A percentile compares a stretch with the other conserved stretches of the same genome.
These are phyloP conservation scores for Agrotis ipsilon DNA, from an alignment of 2,888 invertebrate species.

Conservation along the genomic window DNA sequence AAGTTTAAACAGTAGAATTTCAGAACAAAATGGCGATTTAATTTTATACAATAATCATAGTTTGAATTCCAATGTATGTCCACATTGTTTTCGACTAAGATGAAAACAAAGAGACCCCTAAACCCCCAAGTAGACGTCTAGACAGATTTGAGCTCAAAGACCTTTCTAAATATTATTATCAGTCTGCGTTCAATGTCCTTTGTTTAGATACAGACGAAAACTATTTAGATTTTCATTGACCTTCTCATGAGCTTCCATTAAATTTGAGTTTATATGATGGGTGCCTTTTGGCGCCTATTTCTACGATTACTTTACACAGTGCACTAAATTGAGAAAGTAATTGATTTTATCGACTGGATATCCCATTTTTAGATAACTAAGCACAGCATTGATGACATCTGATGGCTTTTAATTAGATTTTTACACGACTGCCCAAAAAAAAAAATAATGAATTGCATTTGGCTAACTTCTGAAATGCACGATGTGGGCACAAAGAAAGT, in stretches of 20 bases:
- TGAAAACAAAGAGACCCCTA: constrained; percentile 19
- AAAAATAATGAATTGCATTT: background rate
- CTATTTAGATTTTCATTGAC: background rate
- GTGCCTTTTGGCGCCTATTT: background rate
- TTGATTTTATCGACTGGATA: too few relatives aligned
- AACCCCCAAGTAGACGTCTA: constrained; percentile 25
- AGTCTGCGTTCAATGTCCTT: constrained; percentile 9
- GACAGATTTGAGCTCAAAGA: constrained; percentile 40
- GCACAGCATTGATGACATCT: too few relatives aligned
- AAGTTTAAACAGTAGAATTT: background rate
- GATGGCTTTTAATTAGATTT: too few relatives aligned
- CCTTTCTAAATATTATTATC: constrained; percentile 32
- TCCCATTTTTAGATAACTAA: too few relatives aligned
- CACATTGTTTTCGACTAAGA: background rate
- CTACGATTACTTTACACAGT: background rate
- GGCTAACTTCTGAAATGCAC: background rate
- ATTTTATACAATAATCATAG: background rate
- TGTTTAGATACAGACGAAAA: constrained; percentile 23
- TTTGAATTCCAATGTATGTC: constrained; percentile 5
- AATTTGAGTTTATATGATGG: background rate
- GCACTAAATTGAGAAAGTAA: too few relatives aligned
- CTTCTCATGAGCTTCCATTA: constrained; percentile 7
- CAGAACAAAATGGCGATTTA: background rate
- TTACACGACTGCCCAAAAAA: background rate
- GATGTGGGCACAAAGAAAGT: constrained; percentile 6